Base-by-base conservation (phyloP, 64 coral and sea anemone species). In the Orbicella faveolata region DNA sequence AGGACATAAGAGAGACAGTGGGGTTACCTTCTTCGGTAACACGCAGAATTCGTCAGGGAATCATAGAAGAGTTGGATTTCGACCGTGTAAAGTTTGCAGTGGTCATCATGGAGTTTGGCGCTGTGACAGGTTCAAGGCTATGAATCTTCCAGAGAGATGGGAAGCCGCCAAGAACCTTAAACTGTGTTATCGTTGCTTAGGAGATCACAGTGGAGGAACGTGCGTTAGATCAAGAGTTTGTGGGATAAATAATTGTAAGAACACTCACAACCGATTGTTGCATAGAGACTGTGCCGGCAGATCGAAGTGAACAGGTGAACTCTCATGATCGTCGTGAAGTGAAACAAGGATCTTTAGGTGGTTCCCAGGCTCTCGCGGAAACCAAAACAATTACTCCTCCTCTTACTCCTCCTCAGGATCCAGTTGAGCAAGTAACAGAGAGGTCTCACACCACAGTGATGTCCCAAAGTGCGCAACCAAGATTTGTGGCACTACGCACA, bases 271-370 rank as follows among this genome's bases (percentile, higher is more conserved):
- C 4, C 15, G 62, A 64, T 64, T 64, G 20, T 64, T 64, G 62
- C 62, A 64, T 21, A 64, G 62, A 64, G 62, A 64, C 62, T 64
- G 80, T 85, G 15, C 44, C 44, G 41, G 34, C 76, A 21, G 62
- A 81, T 80, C 30, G 34, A 68, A 86, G 90, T 39, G 51, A 86
- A 57, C 84, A 76, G 17, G 80, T 93, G 41, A 83, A 79, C 62
- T 19, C 62, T 64, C 44, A 48, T 48, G 44, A 48, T 48, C 7
- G 44, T 48, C 5, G 5, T 5, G 44, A 48, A 48, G 7, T 48
- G 44, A 6, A 6, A 48, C 44, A 48, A 48, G 44, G 44, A 48
- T 4, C 2, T 6, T 48, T 0, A 48, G 44, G 44, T 48, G 44
- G 5, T 48, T 48, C 44, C 5, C 44, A 48, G 44, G 44, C 44